phyloP scores from a whole-genome alignment of 1,140 invertebrate species.

The Drosophila pachea region DNA sequence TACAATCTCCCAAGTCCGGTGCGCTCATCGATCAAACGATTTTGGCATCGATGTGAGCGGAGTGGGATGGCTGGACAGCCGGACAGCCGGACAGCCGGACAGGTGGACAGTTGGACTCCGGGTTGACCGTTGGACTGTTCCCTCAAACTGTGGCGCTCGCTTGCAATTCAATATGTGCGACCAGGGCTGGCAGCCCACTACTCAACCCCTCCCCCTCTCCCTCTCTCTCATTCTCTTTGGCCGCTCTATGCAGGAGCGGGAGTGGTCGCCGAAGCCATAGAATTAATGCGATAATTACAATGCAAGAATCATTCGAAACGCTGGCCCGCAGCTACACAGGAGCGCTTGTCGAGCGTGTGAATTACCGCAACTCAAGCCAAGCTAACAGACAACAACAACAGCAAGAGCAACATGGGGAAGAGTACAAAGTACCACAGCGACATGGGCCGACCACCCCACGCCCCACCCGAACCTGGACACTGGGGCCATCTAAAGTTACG shows the following conservation, averaged over 20 bases:
- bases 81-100: slow-evolving; percentile 13
- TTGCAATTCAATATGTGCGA: slow-evolving; percentile 51
- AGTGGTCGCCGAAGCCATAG: slow-evolving; percentile 58
- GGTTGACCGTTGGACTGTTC: neutral
- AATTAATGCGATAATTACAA: slow-evolving; percentile 73
- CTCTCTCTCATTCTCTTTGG: too few relatives aligned
- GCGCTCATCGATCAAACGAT: slow-evolving; percentile 33
- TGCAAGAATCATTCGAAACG: slow-evolving; percentile 57
- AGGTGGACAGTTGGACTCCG: slow-evolving; percentile 24
- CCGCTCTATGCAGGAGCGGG: slow-evolving; percentile 12
- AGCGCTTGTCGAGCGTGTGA: slow-evolving; percentile 31
- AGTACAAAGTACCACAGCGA: neutral
- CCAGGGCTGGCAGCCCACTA: neutral
- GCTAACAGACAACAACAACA: slow-evolving; percentile 17
- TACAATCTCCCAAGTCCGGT: neutral
- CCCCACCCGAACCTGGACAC: slow-evolving; percentile 3
- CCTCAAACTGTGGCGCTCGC: slow-evolving; percentile 45
- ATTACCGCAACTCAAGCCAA: slow-evolving; percentile 34
- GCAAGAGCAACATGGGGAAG: neutral
- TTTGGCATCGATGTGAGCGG: slow-evolving; percentile 8
- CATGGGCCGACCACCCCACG: neutral
- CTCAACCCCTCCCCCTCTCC: neutral
- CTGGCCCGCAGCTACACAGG: slow-evolving; percentile 4
- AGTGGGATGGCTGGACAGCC: neutral
- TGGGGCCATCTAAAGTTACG: slow-evolving; percentile 38